These are phyloP conservation scores for Microtus richardsoni DNA, from an alignment of 2,113 vertebrate genomes.

Conservation along the genomic window DNA sequence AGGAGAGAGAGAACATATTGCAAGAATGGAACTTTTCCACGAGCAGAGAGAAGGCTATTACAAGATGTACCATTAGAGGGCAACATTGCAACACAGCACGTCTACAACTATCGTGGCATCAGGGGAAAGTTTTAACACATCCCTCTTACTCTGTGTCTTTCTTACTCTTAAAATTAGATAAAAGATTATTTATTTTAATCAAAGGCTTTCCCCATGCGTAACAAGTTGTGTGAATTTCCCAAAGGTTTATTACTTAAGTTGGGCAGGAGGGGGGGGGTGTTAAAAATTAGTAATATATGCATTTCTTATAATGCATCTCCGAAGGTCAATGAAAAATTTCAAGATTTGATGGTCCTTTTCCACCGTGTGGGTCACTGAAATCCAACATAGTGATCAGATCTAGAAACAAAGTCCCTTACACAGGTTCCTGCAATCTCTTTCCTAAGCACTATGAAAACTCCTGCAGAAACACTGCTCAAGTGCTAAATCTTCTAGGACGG, in stretches of 20 bases:
- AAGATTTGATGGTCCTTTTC: background rate
- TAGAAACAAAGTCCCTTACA: background rate
- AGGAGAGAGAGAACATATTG: background rate
- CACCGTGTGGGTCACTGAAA: too few relatives aligned
- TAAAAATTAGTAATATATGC: background rate
- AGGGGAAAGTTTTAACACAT: background rate
- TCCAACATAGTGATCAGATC: background rate
- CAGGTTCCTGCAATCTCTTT: background rate
- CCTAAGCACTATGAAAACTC: background rate
- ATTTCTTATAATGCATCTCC: background rate
- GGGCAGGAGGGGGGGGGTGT: rapidly evolving
- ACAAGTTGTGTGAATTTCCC: background rate
- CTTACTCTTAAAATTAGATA: background rate
- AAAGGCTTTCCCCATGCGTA: rapidly evolving
- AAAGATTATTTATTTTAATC: background rate
- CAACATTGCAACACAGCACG: background rate
- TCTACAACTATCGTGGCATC: background rate
- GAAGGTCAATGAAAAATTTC: background rate
- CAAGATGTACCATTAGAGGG: constrained; percentile 58
- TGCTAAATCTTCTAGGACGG: background rate
- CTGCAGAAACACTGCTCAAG: background rate
- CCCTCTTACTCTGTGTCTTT: background rate
- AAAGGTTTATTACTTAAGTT: background rate
- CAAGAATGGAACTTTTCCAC: background rate
- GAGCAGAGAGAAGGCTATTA: background rate